These are phyloP conservation scores for Saguinus imperator DNA, from an alignment of 2,113 vertebrate species.

Conservation along the genomic window DNA sequence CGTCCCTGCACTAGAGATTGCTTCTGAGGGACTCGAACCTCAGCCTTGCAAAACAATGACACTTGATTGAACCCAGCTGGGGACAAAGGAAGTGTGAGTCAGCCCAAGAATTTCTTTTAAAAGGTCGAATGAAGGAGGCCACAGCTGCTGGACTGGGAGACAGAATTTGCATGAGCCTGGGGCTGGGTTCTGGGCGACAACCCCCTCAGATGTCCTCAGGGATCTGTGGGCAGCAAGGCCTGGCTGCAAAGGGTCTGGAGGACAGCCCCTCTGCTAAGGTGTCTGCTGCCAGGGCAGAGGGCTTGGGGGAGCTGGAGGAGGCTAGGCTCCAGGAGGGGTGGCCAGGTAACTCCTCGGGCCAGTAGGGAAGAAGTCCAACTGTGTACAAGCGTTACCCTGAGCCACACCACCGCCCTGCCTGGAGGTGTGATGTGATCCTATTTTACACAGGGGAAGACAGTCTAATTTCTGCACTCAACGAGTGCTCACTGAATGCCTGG, in stretches of 20 bases:
- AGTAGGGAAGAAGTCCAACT: neutral
- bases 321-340: no score
- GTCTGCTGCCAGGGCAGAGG: neutral
- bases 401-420: no score
- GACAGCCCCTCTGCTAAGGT: neutral
- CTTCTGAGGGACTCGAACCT: neutral
- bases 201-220: neutral
- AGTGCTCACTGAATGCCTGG: neutral
- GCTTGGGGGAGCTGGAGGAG: neutral
- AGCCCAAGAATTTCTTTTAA: neutral
- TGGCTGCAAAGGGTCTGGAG: neutral
- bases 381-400: neutral
- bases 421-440: neutral
- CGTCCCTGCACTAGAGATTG: neutral
- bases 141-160: neutral
- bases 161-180: neutral
- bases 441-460: neutral
- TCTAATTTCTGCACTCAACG: neutral
- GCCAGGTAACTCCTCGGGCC: neutral
- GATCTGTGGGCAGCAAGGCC: neutral
- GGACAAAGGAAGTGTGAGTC: slow-evolving; percentile 31
- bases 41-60: neutral
- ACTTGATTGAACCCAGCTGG: slow-evolving; percentile 42
- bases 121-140: neutral
- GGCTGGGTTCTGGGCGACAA: neutral